phyloP scores from a whole-genome alignment of 2,797 vertebrate species.

The Halcyon leucocephala region DNA sequence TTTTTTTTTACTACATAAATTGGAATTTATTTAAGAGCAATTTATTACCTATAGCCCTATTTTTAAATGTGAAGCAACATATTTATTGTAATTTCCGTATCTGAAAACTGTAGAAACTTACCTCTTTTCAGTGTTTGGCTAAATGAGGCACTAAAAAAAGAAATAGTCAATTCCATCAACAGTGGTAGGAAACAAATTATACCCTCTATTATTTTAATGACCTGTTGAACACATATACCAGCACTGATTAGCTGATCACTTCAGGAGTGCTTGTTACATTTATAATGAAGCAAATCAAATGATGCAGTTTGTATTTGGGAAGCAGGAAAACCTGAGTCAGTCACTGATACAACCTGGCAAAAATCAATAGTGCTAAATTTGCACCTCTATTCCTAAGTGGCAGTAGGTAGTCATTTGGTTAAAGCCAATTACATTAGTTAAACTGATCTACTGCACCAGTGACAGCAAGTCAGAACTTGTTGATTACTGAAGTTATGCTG shows the following conservation, averaged over 20 bases:
- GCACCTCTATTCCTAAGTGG: not conserved
- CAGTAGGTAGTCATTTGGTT: not conserved
- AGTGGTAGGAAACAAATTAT: constrained; percentile 23
- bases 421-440: not conserved
- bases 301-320: not conserved
- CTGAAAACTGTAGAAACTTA: not conserved
- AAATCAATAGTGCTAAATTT: constrained; percentile 14
- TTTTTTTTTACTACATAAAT: not conserved
- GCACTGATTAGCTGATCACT: constrained; percentile 50
- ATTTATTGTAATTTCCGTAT: not conserved
- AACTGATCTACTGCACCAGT: not conserved
- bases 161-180: not conserved
- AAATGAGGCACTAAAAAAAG: constrained; percentile 20
- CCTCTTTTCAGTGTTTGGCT: not conserved
- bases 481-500: not conserved
- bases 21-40: not conserved
- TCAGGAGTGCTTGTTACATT: constrained; percentile 2
- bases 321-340: not conserved
- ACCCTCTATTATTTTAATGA: constrained; percentile 57
- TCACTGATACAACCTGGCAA: not conserved
- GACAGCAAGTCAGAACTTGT: constrained; percentile 20
- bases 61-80: constrained; percentile 24
- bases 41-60: not conserved
- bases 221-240: constrained; percentile 31
- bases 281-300: constrained; percentile 46